Percentiles rank a stretch among this genome's conserved stretches.
phyloP scores from a whole-genome alignment of 2,113 vertebrate species.

The Gavia stellata region DNA sequence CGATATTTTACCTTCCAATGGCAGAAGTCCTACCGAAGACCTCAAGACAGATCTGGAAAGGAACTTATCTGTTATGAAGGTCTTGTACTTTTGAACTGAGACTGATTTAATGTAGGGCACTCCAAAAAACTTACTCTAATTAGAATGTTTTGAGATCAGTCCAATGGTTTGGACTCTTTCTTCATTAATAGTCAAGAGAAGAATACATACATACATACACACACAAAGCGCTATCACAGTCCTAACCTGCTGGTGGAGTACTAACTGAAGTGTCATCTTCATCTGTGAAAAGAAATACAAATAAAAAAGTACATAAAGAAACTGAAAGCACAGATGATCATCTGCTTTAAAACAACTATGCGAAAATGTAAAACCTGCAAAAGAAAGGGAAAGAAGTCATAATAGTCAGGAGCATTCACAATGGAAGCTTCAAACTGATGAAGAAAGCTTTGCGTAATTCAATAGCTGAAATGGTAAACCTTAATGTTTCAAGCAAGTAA shows the following conservation, averaged over 20 bases:
- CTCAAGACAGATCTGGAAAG: not conserved
- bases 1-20: not conserved
- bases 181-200: not conserved
- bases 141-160: not conserved
- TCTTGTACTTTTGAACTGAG: not conserved
- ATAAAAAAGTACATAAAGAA: conserved; percentile 59
- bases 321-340: conserved; percentile 1
- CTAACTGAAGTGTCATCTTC: conserved; percentile 76
- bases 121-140: not conserved
- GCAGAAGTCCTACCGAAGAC: not conserved
- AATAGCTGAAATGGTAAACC: conserved; percentile 61
- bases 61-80: not conserved
- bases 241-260: conserved; percentile 77
- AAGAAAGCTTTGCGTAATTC: conserved; percentile 50
- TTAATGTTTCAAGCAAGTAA: conserved; percentile 33
- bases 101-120: not conserved
- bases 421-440: conserved; percentile 50
- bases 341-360: conserved; percentile 49
- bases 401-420: conserved; percentile 48
- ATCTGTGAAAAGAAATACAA: conserved; percentile 79
- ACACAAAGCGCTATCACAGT: conserved; percentile 18
- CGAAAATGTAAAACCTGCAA: conserved; percentile 68
- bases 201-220: conserved; percentile 62
- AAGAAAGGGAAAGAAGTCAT: conserved; percentile 45
- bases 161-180: not conserved